A percentile compares a stretch with the other conserved stretches of the same genome.
Evolutionary conservation across 2,888 invertebrate species (phyloP).

Genomic region (Iselma pallidipennis): DNA sequence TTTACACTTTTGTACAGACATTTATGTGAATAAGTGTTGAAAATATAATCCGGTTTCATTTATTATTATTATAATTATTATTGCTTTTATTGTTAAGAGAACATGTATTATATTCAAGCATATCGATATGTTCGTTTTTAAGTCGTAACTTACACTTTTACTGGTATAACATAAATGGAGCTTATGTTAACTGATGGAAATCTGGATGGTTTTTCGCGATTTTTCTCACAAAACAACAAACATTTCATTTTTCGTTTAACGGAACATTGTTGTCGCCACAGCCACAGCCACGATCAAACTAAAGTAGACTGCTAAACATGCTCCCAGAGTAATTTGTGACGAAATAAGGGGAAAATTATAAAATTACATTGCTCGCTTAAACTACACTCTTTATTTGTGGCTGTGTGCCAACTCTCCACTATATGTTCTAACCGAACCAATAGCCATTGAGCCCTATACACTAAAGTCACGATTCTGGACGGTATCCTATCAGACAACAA

Average conservation of each 20-base stretch:
- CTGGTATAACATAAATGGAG: too few species aligned
- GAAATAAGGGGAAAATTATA: slow-evolving; percentile 60
- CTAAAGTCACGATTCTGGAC: neutral
- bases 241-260: slow-evolving; percentile 6
- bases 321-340: slow-evolving; percentile 58
- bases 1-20: neutral
- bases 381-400: slow-evolving; percentile 54
- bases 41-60: too few species aligned
- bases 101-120: slow-evolving; percentile 3
- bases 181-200: too few species aligned
- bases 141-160: slow-evolving; percentile 1
- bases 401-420: slow-evolving; percentile 43
- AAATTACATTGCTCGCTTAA: slow-evolving; percentile 59
- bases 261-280: slow-evolving; percentile 49
- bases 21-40: too few species aligned
- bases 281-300: slow-evolving; percentile 52
- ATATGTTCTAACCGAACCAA: neutral
- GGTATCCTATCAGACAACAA: too few species aligned
- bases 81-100: too few species aligned
- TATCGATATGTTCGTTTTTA: neutral
- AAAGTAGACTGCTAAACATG: slow-evolving; percentile 56
- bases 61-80: too few species aligned
- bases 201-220: slow-evolving; percentile 4
- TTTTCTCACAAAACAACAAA: too few species aligned
- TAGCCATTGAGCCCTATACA: neutral